Evolutionary conservation across 1,140 invertebrate species (phyloP).

Genomic region (Tetramorium parvispinum): DNA sequence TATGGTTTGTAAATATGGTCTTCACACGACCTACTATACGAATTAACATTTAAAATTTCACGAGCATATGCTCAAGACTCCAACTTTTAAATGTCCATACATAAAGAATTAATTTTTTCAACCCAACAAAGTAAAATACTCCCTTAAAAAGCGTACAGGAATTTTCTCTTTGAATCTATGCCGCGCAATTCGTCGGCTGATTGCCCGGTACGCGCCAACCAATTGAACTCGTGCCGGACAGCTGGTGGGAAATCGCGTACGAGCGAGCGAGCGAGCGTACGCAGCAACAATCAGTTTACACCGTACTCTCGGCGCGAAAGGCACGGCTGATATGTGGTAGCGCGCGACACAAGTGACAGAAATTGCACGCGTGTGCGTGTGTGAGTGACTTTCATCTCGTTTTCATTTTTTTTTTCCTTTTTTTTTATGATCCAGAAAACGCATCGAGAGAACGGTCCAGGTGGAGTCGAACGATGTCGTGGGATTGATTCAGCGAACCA

Average conservation of each 20-base stretch:
- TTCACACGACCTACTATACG: no score
- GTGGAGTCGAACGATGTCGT: constrained; percentile 2
- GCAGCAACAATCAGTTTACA: constrained; percentile 27
- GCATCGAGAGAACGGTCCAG: not conserved
- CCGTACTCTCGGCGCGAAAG: constrained; percentile 23
- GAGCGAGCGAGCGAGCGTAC: not conserved
- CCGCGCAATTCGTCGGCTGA: not conserved
- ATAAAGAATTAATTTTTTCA: not conserved
- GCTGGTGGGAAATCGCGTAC: not conserved
- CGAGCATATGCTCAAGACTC: not conserved
- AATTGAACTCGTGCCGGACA: not conserved
- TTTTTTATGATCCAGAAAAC: constrained; percentile 2
- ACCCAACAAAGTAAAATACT: not conserved
- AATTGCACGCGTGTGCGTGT: not conserved
- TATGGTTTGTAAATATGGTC: no score
- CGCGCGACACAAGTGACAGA: not conserved
- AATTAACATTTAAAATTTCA: no score
- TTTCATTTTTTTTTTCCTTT: not conserved
- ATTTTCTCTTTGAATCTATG: constrained; percentile 11
- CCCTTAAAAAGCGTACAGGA: not conserved
- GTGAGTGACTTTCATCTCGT: not conserved
- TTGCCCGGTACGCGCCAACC: no score
- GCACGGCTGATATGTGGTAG: not conserved
- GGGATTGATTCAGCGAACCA: constrained; percentile 14
- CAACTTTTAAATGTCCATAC: not conserved